Base-by-base conservation (phyloP, 2,888 invertebrate genomes). In the Zaprionus bogoriensis region DNA sequence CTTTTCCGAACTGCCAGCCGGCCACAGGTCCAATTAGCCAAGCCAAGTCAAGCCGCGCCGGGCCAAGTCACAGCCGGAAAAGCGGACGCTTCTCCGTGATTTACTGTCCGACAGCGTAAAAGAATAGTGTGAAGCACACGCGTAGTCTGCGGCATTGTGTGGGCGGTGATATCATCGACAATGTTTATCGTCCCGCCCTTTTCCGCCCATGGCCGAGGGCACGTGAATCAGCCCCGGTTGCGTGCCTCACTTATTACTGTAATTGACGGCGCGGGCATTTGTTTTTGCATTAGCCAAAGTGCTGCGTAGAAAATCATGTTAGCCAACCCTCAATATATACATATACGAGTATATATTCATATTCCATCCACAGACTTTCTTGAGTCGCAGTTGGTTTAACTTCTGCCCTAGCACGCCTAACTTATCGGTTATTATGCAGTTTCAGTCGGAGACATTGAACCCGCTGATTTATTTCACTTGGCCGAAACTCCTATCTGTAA, bases 111-210 rank as follows among this genome's bases (percentile, higher is more conserved):
- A 9, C 20, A 23, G n/a, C n/a, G 17, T 10, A 20, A 19, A 27
- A 14, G 19, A n/a, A n/a, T n/a, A n/a, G n/a, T n/a, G n/a, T n/a
- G n/a, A 28, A 44, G 10, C 27, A 27, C 19, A 28, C 19, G 6
- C n/a, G 14, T 3, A 28, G 42, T n/a, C 17, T n/a, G 32, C 14
- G 12, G 14, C 12, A 17, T 6, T 7, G 17, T 28, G 59, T 39
- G 63, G 36, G 39, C 42, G 51, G 53, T 80, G 80, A 80, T 80
- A 80, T 84, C 80, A 80, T 77, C 81, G 51, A 55, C 53, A 62
- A 51, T 67, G 63, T 58, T 71, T 66, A 74, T 39, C 32, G 54
- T 44, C 53, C 17, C 67, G 63, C 73, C 61, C 67, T 61, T 59
- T 58, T 42, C 30, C 54, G 12, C 22, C 36, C 22, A 36, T 25